Evolutionary conservation across 2,888 invertebrate genomes (phyloP), one percentile per base, ranked within the genome.

Genomic region (Nebria salina): DNA sequence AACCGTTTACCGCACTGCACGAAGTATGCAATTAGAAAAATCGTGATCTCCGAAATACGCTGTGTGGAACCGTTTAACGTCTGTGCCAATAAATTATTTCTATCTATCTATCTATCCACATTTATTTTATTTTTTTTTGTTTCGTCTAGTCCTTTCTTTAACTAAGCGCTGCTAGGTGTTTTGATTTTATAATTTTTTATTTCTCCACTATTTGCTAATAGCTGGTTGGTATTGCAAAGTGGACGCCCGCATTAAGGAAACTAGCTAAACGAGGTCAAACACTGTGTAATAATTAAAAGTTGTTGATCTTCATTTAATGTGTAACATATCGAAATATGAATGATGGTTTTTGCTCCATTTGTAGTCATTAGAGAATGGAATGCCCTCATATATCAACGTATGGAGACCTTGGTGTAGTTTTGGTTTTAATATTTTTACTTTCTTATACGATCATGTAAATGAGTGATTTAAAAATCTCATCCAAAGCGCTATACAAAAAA

Each of bases 301-400:
- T 78, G 78, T 78, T 78, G 73, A 78, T 78, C 78, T 78, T 78
- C 78, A 78, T 78, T 78, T 78, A 78, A 78, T 78, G 73, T 78
- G 78, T 78, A 78, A 78, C 78, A 73, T 78, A 65, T 72, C 65
- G 68, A 70, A 70, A 76, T 68, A 54, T 34, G 34, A 34, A 34
- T 34, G 34, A 34, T 34, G 34, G 34, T 34, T 34, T 34, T 34
- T 34, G 34, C 4, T 4, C 34, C 34, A 70, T 70, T 54, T 64
- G 54, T 65, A 72, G 78, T 72, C 78, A 42, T 25, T 42, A 72
- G 78, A 72, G 78, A 78, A 78, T 78, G 78, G 54, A 6, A 8
- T 54, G 54, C 54, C 54, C 54, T 78, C 78, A 73, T 78, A 72
- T 72, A 42, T 73, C 64, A 64, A 65, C 73, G 65, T 65, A 78